These are phyloP conservation scores for Taxidea taxus DNA, from an alignment of 2,113 vertebrate genomes.

Conservation along the genomic window DNA sequence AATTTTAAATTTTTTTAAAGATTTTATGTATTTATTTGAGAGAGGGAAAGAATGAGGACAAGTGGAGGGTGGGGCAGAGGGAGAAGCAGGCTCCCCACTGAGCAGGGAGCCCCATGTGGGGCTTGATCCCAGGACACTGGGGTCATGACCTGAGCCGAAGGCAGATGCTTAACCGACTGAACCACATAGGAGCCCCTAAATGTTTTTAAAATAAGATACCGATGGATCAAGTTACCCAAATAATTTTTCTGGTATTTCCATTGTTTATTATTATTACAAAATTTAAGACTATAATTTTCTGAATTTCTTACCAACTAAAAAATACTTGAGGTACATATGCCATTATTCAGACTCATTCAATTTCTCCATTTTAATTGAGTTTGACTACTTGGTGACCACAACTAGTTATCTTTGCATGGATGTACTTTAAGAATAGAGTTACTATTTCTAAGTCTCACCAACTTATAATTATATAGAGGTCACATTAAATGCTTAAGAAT, in stretches of 20 bases:
- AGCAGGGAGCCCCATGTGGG: neutral
- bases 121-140: neutral
- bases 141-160: neutral
- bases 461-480: neutral
- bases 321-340: neutral
- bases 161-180: neutral
- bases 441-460: neutral
- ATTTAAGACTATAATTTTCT: neutral
- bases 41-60: neutral
- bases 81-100: neutral
- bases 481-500: neutral
- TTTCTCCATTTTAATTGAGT: neutral
- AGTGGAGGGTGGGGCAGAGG: neutral
- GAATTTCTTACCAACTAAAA: slow-evolving; percentile 1
- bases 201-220: neutral
- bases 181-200: neutral
- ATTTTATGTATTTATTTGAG: neutral
- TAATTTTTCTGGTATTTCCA: neutral
- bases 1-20: neutral
- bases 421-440: neutral
- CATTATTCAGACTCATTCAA: neutral
- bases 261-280: neutral
- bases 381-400: neutral
- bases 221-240: neutral
- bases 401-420: neutral